Evolutionary conservation across 2,113 vertebrate genomes (phyloP).

Genomic region (Progne subis): DNA sequence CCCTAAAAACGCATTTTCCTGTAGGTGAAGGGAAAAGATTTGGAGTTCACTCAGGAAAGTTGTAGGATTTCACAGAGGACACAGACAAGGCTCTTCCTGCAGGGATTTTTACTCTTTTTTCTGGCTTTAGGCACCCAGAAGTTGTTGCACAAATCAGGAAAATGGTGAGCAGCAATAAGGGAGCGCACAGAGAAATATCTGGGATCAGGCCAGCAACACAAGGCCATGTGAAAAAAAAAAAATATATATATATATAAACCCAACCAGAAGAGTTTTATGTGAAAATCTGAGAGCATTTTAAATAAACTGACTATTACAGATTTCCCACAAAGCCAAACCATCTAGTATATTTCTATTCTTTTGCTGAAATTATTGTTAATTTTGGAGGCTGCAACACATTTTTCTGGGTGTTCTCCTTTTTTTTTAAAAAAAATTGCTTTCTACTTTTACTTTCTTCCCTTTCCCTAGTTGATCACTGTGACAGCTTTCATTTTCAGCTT

Average conservation of each 20-base stretch:
- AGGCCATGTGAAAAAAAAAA: background rate
- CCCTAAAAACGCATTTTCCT: background rate
- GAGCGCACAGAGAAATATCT: background rate
- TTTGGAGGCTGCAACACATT: background rate
- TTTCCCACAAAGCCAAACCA: background rate
- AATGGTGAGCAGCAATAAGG: background rate
- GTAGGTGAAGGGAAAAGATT: background rate
- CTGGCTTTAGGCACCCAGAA: background rate
- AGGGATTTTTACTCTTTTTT: background rate
- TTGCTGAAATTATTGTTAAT: background rate
- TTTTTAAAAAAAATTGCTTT: background rate
- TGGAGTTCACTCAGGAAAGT: background rate
- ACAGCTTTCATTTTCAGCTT: background rate
- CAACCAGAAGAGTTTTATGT: background rate
- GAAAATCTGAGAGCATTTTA: background rate
- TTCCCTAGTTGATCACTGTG: background rate
- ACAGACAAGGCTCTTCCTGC: background rate
- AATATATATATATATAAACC: background rate
- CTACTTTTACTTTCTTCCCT: background rate
- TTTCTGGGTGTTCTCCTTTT: background rate
- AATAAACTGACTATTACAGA: background rate
- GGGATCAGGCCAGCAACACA: background rate
- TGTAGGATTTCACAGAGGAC: background rate
- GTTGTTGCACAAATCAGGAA: background rate
- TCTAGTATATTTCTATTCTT: background rate